Percentiles rank a stretch among this genome's conserved stretches.
phyloP scores from a whole-genome alignment of 1,140 invertebrate species.

The Eumeta japonica region DNA sequence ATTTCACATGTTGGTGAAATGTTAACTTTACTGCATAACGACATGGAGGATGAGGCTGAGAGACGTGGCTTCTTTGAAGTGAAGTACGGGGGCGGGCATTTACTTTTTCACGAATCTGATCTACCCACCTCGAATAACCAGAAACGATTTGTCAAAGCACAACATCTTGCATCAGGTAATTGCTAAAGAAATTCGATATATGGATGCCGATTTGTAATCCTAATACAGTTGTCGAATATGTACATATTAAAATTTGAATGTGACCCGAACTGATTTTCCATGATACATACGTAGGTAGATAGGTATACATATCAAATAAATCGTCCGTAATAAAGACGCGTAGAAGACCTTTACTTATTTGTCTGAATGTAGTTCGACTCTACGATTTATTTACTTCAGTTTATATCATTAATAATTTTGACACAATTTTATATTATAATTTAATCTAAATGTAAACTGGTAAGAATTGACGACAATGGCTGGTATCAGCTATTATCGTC shows the following conservation, averaged over 20 bases:
- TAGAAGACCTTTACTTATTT: not conserved
- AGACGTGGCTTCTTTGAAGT: constrained; percentile 38
- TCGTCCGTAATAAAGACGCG: not conserved
- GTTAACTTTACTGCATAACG: constrained; percentile 42
- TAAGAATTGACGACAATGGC: too few relatives aligned
- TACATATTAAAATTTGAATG: not conserved
- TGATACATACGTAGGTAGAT: not conserved
- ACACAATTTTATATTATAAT: too few relatives aligned
- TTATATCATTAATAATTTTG: too few relatives aligned
- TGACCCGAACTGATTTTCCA: not conserved
- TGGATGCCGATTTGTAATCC: too few relatives aligned
- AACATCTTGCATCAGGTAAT: constrained; percentile 41
- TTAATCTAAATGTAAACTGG: too few relatives aligned
- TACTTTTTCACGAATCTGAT: constrained; percentile 37
- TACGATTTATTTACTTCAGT: too few relatives aligned
- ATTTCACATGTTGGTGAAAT: constrained; percentile 46
- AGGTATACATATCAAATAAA: not conserved
- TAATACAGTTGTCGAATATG: too few relatives aligned
- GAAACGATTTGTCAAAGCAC: constrained; percentile 39
- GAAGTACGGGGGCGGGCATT: constrained; percentile 24
- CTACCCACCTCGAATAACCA: constrained; percentile 46
- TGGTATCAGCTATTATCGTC: too few relatives aligned
- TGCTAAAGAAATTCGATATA: constrained; percentile 2
- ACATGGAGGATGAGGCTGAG: constrained; percentile 49
- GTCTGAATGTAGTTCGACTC: too few relatives aligned